A percentile compares a stretch with the other conserved stretches of the same genome.
Conservation (phyloP, 1,140 invertebrate species). For the Cylas formicarius region DNA sequence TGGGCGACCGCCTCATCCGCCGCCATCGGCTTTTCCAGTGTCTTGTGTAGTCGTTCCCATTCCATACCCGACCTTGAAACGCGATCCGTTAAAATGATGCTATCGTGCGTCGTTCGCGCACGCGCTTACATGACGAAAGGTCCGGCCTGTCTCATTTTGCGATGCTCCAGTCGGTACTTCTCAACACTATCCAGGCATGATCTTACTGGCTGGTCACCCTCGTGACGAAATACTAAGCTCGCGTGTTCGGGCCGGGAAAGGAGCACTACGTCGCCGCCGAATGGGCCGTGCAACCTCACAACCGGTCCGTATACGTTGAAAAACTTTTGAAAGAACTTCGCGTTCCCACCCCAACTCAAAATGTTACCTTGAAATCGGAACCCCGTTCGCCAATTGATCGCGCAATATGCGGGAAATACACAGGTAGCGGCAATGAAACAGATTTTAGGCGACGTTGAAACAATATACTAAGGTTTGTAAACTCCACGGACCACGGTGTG, state of each 20-base stretch:
- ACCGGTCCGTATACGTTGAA: constrained; percentile 58
- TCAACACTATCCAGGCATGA: constrained; percentile 55
- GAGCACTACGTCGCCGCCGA: constrained; percentile 53
- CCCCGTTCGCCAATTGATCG: neutral
- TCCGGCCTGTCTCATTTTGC: constrained; percentile 48
- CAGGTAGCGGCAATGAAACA: too few relatives aligned
- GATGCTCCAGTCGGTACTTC: constrained; percentile 50
- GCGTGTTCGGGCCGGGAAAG: constrained; percentile 55
- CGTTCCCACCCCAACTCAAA: constrained; percentile 36
- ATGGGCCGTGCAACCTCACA: constrained; percentile 53
- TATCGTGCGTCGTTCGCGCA: constrained; percentile 5
- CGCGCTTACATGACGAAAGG: constrained; percentile 50
- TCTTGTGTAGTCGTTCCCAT: constrained; percentile 48
- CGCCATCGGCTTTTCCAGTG: constrained; percentile 45
- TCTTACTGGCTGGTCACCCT: constrained; percentile 49
- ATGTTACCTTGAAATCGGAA: constrained; percentile 33
- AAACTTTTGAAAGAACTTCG: constrained; percentile 40
- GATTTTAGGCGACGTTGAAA: too few relatives aligned
- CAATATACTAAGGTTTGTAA: too few relatives aligned
- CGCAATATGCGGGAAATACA: too few relatives aligned
- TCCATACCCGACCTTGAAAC: constrained; percentile 45
- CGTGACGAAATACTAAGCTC: constrained; percentile 50
- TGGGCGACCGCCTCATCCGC: constrained; percentile 40
- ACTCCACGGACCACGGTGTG: too few relatives aligned
- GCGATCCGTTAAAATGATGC: neutral